phyloP scores from a whole-genome alignment of 2,113 vertebrate species.

The Heterochromis multidens region DNA sequence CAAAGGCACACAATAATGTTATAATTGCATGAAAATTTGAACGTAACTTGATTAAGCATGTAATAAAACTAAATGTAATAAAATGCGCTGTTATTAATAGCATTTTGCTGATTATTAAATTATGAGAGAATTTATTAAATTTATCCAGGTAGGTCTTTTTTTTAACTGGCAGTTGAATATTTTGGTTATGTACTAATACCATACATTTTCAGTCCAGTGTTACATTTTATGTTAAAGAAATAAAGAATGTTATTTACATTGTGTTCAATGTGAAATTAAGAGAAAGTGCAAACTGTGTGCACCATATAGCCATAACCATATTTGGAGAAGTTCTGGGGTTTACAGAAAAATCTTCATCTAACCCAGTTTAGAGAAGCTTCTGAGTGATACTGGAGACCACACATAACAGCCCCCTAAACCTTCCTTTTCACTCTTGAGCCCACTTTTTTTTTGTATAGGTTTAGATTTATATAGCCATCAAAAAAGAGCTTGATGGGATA shows the following conservation, averaged over 20 bases:
- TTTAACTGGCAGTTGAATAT: background rate
- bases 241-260: too few species aligned
- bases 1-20: background rate
- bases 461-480: background rate
- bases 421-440: background rate
- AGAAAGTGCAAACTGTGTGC: background rate
- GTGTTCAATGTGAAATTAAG: too few species aligned
- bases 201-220: background rate
- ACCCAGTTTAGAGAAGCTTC: background rate
- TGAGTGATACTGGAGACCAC: background rate
- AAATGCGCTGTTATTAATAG: background rate
- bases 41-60: background rate
- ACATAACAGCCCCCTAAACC: background rate
- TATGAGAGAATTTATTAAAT: background rate
- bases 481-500: background rate
- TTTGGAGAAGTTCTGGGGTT: background rate
- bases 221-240: background rate
- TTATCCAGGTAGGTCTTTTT: background rate
- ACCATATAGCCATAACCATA: accelerated
- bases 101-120: background rate
- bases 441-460: background rate
- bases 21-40: background rate
- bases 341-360: background rate
- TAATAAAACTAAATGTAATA: background rate
- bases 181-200: background rate